These are phyloP conservation scores for Corythornis leucogaster DNA, from an alignment of 2,797 vertebrate genomes.

Conservation along the genomic window DNA sequence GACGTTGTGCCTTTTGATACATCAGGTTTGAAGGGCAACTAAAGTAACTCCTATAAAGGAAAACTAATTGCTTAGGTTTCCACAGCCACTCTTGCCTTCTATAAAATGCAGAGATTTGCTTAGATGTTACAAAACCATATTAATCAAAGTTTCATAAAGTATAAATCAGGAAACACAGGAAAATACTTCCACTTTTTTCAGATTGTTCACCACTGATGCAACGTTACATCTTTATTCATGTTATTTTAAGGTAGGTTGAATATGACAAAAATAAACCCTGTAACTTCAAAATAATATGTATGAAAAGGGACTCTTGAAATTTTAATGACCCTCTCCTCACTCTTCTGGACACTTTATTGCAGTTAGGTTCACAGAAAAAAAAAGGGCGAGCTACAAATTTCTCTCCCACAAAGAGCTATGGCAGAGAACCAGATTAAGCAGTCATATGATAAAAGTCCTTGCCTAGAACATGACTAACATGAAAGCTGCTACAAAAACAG, in stretches of 20 bases:
- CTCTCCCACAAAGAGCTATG: not conserved
- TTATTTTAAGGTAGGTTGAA: not conserved
- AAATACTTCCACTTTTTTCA: not conserved
- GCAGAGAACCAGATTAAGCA: not conserved
- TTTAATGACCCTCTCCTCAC: not conserved
- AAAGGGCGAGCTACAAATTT: not conserved
- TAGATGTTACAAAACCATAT: not conserved
- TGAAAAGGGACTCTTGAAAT: not conserved
- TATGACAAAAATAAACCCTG: not conserved
- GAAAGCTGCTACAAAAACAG: not conserved
- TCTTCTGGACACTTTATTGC: not conserved
- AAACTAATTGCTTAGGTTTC: constrained; percentile 28
- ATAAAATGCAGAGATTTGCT: not conserved
- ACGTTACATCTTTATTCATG: not conserved
- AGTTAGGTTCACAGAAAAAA: not conserved
- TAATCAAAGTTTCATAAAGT: not conserved
- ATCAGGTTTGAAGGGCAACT: not conserved
- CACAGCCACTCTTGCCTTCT: not conserved
- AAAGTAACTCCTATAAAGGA: not conserved
- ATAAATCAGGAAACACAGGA: not conserved
- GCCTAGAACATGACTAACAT: not conserved
- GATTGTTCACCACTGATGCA: not conserved
- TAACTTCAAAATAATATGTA: not conserved
- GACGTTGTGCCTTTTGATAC: not conserved
- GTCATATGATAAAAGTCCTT: not conserved